Percentiles rank a stretch among this genome's conserved stretches.
These are phyloP conservation scores for Argyresthia albistria DNA, from an alignment of 2,888 invertebrate genomes.

Conservation along the genomic window DNA sequence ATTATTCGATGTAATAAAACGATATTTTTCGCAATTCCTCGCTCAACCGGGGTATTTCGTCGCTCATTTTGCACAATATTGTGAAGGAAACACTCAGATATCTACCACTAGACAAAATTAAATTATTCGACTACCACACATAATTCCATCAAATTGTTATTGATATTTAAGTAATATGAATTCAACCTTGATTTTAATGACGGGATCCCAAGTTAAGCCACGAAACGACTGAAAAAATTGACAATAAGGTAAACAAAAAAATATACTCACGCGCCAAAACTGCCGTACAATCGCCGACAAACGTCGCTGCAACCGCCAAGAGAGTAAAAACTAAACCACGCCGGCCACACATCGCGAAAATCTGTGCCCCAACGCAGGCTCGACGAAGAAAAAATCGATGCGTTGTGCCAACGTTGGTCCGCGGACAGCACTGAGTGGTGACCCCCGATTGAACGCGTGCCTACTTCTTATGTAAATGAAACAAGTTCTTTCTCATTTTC, in stretches of 20 bases:
- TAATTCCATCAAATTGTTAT: no score
- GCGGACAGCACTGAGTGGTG: conserved; percentile 33
- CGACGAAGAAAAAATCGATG: conserved; percentile 16
- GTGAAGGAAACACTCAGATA: neutral
- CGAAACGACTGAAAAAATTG: no score
- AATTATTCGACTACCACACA: no score
- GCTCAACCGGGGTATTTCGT: neutral
- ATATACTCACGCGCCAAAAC: conserved; percentile 53
- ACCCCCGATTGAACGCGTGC: conserved; percentile 32
- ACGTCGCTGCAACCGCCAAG: conserved; percentile 29
- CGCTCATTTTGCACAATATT: conserved; percentile 3
- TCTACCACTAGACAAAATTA: neutral
- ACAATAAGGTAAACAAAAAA: conserved; percentile 8
- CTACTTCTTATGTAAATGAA: conserved; percentile 48
- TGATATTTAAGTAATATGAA: no score
- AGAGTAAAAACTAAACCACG: conserved; percentile 38
- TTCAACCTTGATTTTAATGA: no score
- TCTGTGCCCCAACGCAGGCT: neutral
- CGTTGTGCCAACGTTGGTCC: conserved; percentile 25
- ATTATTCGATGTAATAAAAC: neutral
- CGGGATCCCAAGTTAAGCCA: no score
- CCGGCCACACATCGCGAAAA: conserved; percentile 43
- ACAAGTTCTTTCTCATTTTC: conserved; percentile 59
- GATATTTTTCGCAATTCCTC: conserved; percentile 3
- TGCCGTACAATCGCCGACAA: conserved; percentile 34